Evolutionary conservation across 2,113 vertebrate species (phyloP), one percentile per base, ranked within the genome.

Genomic region (Isichthys henryi): DNA sequence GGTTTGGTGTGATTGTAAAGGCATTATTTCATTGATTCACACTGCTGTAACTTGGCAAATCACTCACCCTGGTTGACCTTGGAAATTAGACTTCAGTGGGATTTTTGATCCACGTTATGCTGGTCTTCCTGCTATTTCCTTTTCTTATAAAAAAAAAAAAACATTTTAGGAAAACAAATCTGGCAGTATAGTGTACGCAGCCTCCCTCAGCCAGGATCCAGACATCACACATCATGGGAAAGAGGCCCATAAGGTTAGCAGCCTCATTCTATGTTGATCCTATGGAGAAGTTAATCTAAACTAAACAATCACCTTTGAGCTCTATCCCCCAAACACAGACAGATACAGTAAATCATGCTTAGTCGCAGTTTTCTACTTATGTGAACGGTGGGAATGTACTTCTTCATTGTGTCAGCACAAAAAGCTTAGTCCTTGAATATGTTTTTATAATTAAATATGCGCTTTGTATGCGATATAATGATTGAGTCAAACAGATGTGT

Each of bases 241-340:
- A 89, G 31, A 49, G 85, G 66, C 90, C 43, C 21, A 56, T 2
- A 74, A 85, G 85, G 92, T 92, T 92, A 89, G 86, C 89, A 88
- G 87, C 86, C 85, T 35, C 11, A 39, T 80, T 80, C 74, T 80
- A 4, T 89, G 92, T 77, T 88, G 43, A 92, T 92, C 92, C 31
- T 80, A 8, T 43, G 89, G 88, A 89, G 90, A 91, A 93, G 93
- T 92, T 31, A 92, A 92, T 92, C 89, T 58, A 92, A 90, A 48
- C 77, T 88, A 92, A 93, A 92, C 89, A 93, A 52, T 80, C 50
- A 53, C n/a, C 52, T 17, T 58, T 89, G 48, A 89, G 89, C 56
- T 91, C 52, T 3, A 0, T 62, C 43, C 77, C 46, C 46, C 66
- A 13, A 66, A 66, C 70, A 52, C 43, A 23, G 35, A 53, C 11